These are phyloP conservation scores for Centropus unirufus DNA, from an alignment of 2,113 vertebrate species.

Conservation along the genomic window DNA sequence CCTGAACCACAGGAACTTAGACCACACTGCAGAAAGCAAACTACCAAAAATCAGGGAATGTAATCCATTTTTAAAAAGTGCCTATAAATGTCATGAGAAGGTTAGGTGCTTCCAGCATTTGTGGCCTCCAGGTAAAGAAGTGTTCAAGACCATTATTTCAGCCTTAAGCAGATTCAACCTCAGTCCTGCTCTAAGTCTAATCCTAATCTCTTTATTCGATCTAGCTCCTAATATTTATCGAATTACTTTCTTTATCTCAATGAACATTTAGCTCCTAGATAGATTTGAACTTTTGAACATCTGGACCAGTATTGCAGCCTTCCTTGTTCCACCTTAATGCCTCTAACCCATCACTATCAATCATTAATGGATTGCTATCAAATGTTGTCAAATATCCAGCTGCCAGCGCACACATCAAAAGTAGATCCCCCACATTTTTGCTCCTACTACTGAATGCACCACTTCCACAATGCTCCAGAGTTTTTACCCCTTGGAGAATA, in stretches of 20 bases:
- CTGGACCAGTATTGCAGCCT: not conserved
- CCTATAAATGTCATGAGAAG: not conserved
- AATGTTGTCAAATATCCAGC: not conserved
- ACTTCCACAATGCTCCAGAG: not conserved
- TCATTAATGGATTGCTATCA: not conserved
- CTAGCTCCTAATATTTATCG: not conserved
- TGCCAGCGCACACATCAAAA: not conserved
- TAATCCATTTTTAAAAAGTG: not conserved
- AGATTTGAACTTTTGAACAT: not conserved
- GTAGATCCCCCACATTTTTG: not conserved
- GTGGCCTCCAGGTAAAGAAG: not conserved
- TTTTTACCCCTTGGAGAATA: not conserved
- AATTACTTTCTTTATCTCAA: slow-evolving; percentile 1
- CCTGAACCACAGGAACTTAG: not conserved
- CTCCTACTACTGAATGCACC: not conserved
- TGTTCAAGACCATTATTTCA: not conserved
- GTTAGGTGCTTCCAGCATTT: not conserved
- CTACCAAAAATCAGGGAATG: not conserved
- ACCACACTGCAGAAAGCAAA: not conserved
- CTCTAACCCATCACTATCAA: not conserved
- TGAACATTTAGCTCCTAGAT: not conserved
- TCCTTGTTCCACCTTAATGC: fast-evolving
- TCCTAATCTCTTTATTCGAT: slow-evolving; percentile 28
- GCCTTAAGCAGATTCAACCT: not conserved
- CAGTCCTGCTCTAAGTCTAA: slow-evolving; percentile 2